Evolutionary conservation across 2,888 invertebrate species (phyloP).

Genomic region (Eurytoma adleriae): DNA sequence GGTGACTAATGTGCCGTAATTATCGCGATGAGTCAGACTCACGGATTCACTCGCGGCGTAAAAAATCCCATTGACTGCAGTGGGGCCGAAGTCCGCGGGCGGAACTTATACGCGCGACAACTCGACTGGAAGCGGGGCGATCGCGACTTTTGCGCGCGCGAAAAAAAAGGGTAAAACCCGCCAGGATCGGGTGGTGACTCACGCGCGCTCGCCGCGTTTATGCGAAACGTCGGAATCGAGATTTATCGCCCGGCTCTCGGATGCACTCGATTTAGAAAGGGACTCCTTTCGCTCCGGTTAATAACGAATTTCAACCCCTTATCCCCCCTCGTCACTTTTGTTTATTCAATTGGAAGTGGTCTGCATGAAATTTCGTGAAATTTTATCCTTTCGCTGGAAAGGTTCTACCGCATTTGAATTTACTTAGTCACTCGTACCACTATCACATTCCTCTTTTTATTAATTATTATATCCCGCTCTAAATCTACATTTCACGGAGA

Average conservation of each 20-base stretch:
- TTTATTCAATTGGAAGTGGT: background rate
- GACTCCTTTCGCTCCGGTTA: background rate
- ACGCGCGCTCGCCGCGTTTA: background rate
- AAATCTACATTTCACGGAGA: too few relatives aligned
- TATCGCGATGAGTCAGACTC: constrained; percentile 35
- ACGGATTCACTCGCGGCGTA: constrained; percentile 11
- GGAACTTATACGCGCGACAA: background rate
- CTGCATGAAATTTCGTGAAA: background rate
- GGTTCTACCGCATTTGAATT: background rate
- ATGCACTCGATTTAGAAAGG: constrained; percentile 27
- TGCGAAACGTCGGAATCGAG: background rate
- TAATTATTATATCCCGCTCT: too few relatives aligned
- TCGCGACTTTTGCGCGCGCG: constrained; percentile 7
- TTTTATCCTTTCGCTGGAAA: background rate
- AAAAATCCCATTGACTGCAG: constrained; percentile 29
- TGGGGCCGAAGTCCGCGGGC: background rate
- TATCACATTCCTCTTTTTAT: background rate
- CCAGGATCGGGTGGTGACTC: constrained; percentile 6
- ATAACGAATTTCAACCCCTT: too few relatives aligned
- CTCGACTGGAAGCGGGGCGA: constrained; percentile 17
- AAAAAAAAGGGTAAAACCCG: background rate
- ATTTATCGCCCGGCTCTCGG: constrained; percentile 36
- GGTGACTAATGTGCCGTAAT: constrained; percentile 45
- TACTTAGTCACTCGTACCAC: background rate
- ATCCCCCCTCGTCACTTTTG: background rate